These are phyloP conservation scores for Poecile atricapillus DNA, from an alignment of 2,113 vertebrate species.

Conservation along the genomic window DNA sequence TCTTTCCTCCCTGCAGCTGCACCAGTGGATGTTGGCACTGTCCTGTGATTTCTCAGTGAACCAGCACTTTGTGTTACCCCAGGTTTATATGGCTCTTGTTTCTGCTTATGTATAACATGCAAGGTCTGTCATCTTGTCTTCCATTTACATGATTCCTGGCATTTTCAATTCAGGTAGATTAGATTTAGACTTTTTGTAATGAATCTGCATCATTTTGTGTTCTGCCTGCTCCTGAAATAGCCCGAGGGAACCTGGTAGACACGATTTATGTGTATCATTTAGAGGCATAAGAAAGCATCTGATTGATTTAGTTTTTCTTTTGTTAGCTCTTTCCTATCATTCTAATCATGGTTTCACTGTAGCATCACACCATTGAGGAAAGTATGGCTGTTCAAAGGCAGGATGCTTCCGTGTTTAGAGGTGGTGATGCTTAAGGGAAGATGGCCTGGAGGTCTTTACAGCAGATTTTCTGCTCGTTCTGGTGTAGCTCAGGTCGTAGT, in stretches of 20 bases:
- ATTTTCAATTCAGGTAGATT: constrained; percentile 45
- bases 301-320: constrained; percentile 1
- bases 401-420: background rate
- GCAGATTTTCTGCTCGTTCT: background rate
- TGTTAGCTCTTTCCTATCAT: constrained; percentile 27
- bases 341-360: background rate
- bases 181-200: constrained; percentile 38
- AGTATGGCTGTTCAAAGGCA: background rate
- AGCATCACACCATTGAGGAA: background rate
- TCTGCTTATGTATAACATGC: background rate
- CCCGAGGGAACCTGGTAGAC: constrained; percentile 8
- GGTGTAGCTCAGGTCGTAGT: background rate
- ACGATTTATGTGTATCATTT: background rate
- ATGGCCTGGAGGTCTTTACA: background rate
- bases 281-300: background rate
- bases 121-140: background rate
- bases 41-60: background rate
- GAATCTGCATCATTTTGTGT: constrained; percentile 30
- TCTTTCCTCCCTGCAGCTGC: background rate
- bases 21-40: background rate
- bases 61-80: background rate
- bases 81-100: background rate
- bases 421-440: background rate
- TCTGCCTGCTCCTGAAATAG: constrained; percentile 4
- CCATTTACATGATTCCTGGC: background rate